Base-by-base conservation (phyloP, 2,797 vertebrate genomes). In the Picus viridis region DNA sequence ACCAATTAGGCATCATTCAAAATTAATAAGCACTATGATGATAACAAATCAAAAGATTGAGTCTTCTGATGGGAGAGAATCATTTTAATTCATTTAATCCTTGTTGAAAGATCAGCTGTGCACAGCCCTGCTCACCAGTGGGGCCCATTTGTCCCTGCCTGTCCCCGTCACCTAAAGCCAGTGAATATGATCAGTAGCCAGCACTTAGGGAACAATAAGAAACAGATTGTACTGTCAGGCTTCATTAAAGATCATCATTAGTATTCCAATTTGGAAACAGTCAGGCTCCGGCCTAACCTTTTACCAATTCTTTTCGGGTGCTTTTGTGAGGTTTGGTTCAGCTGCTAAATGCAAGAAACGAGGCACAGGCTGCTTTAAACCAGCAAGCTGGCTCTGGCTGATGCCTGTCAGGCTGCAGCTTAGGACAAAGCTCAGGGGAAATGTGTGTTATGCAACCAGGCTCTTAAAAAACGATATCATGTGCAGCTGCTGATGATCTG, bases 181-280 rank as follows among this genome's bases (percentile, higher is more conserved):
- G 97, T 97, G 98, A 98, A 97, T 98, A 98, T 98, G 98, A 98
- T 97, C 98, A 97, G 98, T 97, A 98, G 97, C 97, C 93, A 96
- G 97, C 98, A 98, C 98, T 98, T 98, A 98, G 97, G 97, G 98
- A 98, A 99, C 99, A 99, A 99, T 99, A 97, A 98, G 98, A 98
- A 99, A 98, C 99, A 99, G 99, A 99, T 99, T 99, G 99, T 98
- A 98, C 98, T 99, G 99, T 99, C 99, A 99, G 99, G 98, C 98
- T 98, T 98, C 98, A 99, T 99, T 99, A 99, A 98, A 98, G 98
- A 97, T 98, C 98, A 99, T 99, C 98, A 99, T 99, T 99, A 99
- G 98, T 99, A 99, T 99, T 98, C 99, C 98, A 98, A 98, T 98
- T 98, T 97, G 97, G 97, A 98, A 98, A 98, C 98, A 97, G 95